Evolutionary conservation across 2,888 invertebrate genomes (phyloP), one percentile per base, ranked within the genome.

Genomic region (Drosophila pseudotalamancana): DNA sequence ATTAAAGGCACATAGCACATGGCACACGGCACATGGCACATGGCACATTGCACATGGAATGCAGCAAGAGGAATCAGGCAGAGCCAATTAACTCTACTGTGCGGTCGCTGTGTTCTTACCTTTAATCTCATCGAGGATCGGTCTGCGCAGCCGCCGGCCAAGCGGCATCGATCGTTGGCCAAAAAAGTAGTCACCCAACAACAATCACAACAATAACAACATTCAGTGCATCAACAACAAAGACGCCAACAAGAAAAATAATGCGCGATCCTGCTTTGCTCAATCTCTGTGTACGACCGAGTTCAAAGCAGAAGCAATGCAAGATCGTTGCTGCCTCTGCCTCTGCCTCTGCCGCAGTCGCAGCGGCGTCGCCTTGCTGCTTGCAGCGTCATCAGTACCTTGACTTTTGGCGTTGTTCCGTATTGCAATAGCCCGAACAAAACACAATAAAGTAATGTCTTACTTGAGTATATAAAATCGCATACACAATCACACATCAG

Each of bases 371-470:
- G n/a, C n/a, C 23, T n/a, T 34, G n/a, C n/a, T 14, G n/a, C n/a
- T n/a, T 53, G 49, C 67, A 43, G 46, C 43, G 48, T 11, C 45
- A 34, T 50, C 45, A 63, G 48, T 77, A 69, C 87, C 88, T 87
- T 87, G 83, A 82, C 87, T 81, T 64, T 85, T 72, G 65, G 40
- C 61, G 59, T 54, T 74, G 76, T 87, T 87, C 79, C 82, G 79
- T 78, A 72, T 87, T 75, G 78, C 74, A 69, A 60, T 51, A 39
- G 50, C 51, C 74, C 49, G 68, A 53, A 39, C 69, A 60, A 32
- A 61, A 53, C 45, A 69, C 60, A 59, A 55, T 43, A 56, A 42
- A 42, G 34, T 45, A 61, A 53, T 59, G 46, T 19, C 46, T 57
- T 43, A 43, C 43, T 43, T 43, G 18, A 35, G 51, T 50, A 51